Evolutionary conservation across 1,140 invertebrate genomes (phyloP).

Genomic region (Orchestia grillus): DNA sequence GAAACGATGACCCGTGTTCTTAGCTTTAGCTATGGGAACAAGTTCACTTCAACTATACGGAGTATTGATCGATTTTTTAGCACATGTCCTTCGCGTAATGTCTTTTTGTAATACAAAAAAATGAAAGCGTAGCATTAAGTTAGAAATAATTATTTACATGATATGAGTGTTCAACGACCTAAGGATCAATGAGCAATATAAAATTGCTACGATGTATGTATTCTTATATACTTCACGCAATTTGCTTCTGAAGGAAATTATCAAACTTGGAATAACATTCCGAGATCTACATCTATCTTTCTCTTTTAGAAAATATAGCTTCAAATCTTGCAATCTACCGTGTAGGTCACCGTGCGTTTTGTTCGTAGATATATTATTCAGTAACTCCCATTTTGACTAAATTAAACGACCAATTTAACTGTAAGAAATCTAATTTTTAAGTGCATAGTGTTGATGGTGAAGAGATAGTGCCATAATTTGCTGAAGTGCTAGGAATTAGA

Average conservation of each 20-base stretch:
- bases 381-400: not conserved
- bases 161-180: not conserved
- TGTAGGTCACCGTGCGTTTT: not conserved
- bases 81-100: not conserved
- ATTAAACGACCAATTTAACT: slow-evolving; percentile 28
- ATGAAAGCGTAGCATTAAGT: not conserved
- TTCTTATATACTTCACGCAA: not conserved
- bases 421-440: slow-evolving; percentile 31
- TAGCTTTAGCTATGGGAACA: not conserved
- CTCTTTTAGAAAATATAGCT: not conserved
- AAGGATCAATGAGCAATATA: not conserved
- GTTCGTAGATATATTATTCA: not conserved
- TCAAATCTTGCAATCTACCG: not conserved
- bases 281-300: not conserved
- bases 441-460: slow-evolving; percentile 8
- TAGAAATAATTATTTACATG: not conserved
- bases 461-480: slow-evolving; percentile 31
- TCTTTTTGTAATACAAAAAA: not conserved
- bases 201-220: not conserved
- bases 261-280: not conserved
- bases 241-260: not conserved
- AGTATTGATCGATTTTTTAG: not conserved
- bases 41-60: not conserved
- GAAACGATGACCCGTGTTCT: not conserved
- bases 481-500: not conserved